Base-by-base conservation (phyloP, 2,113 vertebrate species). In the Crocuta crocuta region DNA sequence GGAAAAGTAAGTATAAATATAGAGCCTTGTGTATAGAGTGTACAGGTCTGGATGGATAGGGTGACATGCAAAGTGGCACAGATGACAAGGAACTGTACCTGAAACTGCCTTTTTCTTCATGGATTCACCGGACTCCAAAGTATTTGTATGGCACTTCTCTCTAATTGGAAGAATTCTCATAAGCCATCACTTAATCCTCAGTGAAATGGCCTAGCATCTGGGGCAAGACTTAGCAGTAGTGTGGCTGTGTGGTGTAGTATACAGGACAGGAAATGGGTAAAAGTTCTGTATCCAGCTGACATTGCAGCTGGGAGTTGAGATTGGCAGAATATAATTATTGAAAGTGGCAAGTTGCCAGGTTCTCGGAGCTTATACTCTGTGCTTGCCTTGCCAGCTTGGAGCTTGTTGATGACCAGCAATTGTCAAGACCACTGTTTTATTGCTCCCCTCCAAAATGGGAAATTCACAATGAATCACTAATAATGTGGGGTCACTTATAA, bases 401-500 rank as follows among this genome's bases (percentile, higher is more conserved):
- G 68, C 79, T 96, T 87, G 48, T 74, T 92, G 95, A 94, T 88
- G 94, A 68, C 74, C 73, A 66, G 74, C 71, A 95, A 21, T 95
- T 88, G 94, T 95, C 45, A 89, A 87, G 96, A 97, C 78, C 48
- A 73, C 88, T 43, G 31, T 83, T 97, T 95, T 84, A 70, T 68
- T 81, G 88, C 58, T 95, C 19, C 19, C 15, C 55, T 89, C 66
- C 70, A 78, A 93, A 96, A 85, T 55, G 53, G 68, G 82, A 81
- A 96, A 93, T 96, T 95, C 78, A 53, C 79, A 86, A 4, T 95
- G 96, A 96, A 91, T 98, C 91, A 84, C 93, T 97, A 87, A 91
- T 95, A 96, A 97, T 66, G 82, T 92, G 91, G 82, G 83, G 92
- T 93, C 68, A 87, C 66, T 96, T 89, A 80, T 61, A 76, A 93